Evolutionary conservation across 2,113 vertebrate genomes (phyloP), one percentile per base, ranked within the genome.

Genomic region (Oreochromis niloticus): DNA sequence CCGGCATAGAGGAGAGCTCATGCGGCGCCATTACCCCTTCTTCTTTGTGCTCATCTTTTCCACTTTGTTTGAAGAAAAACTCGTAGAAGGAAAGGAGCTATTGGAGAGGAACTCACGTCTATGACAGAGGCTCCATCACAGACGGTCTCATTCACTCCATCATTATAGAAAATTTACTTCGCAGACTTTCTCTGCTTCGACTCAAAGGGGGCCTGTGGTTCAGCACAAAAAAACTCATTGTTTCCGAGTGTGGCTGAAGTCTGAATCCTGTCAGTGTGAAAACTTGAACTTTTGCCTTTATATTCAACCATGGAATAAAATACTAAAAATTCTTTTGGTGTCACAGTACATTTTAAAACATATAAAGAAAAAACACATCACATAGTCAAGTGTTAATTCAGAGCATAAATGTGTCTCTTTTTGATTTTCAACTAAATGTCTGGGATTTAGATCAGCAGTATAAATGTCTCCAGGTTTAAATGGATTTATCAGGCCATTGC

Each of bases 21-120:
- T 73, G 93, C 83, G 3, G 93, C 5, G 87, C 84, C 92, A 92
- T 94, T 94, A 91, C 85, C 68, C 80, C 88, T 81, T 91, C 59
- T 75, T 82, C 89, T 92, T 94, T 93, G 94, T 93, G 84, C 85
- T 73, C 11, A 34, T 94, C 88, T 79, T 84, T 84, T 57, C 71
- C 43, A 85, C 66, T 90, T 90, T 92, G 85, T 91, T 12, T 75
- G 80, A 83, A 79, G 87, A 87, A 80, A 88, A 85, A 75, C 73
- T 86, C 80, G 7, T 32, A 11, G 46, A 90, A 85, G 78, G 39
- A 85, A 50, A 63, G 80, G 68, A 32, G 30, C 82, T 85, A 30
- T 66, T 87, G 84, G 82, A 88, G 48, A 87, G 87, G 66, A 93
- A 83, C 75, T 50, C 57, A 81, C 46, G 66, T 82, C 81, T 30